A percentile compares a stretch with the other conserved stretches of the same genome.
phyloP scores from a whole-genome alignment of 1,140 invertebrate genomes.

The Gyrodactylus bullatarudis region DNA sequence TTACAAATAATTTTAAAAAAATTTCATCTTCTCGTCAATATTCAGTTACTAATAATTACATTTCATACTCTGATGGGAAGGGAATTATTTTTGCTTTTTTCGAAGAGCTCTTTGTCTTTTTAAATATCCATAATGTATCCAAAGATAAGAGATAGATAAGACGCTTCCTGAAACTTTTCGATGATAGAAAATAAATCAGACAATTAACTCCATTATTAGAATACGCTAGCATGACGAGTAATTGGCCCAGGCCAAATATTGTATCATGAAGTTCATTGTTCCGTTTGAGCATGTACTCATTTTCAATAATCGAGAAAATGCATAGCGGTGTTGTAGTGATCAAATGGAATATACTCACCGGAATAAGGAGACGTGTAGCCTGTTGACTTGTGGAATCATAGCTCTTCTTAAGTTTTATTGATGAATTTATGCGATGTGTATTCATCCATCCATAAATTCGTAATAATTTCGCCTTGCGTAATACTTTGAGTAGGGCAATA shows the following conservation, averaged over 20 bases:
- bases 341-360: constrained; percentile 1
- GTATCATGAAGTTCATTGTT: neutral
- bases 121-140: no score
- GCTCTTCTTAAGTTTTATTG: neutral
- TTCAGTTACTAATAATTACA: no score
- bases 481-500: neutral
- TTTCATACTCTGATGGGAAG: no score
- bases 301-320: constrained; percentile 2
- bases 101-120: no score
- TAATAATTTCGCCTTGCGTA: neutral
- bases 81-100: no score
- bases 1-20: no score
- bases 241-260: neutral
- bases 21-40: no score
- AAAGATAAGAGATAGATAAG: neutral
- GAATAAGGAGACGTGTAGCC: neutral
- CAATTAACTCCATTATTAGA: constrained; percentile 3
- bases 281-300: neutral
- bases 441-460: neutral
- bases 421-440: neutral
- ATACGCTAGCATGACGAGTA: neutral
- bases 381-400: neutral
- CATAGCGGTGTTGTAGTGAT: neutral
- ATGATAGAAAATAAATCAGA: neutral
- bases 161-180: neutral